These are phyloP conservation scores for Tetropium fuscum DNA, from an alignment of 2,888 invertebrate genomes.

Conservation along the genomic window DNA sequence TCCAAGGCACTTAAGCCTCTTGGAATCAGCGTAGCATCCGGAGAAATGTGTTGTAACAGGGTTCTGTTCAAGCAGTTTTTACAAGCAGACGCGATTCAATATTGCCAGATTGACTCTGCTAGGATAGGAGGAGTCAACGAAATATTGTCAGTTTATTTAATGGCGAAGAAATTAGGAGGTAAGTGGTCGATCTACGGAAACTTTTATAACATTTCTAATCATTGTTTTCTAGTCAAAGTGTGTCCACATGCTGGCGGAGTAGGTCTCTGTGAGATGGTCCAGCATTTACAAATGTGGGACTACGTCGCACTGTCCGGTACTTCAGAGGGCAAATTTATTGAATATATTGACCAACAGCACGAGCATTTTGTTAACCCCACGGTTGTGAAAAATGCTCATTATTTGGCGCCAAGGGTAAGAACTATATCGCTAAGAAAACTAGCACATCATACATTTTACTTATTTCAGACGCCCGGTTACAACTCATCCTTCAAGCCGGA, in stretches of 20 bases:
- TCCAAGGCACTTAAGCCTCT: constrained; percentile 78
- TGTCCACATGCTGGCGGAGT: constrained; percentile 97
- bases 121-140: constrained; percentile 91
- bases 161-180: constrained; percentile 90
- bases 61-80: constrained; percentile 94
- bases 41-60: constrained; percentile 92
- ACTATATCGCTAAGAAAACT: no score
- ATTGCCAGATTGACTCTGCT: constrained; percentile 91
- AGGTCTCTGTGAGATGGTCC: constrained; percentile 94
- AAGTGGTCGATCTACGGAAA: no score
- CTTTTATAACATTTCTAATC: not conserved
- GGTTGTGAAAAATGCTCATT: constrained; percentile 76
- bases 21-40: constrained; percentile 89
- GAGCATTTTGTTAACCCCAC: constrained; percentile 87
- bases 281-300: constrained; percentile 92
- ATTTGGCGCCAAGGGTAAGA: constrained; percentile 79
- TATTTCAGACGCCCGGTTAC: constrained; percentile 79
- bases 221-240: constrained; percentile 78
- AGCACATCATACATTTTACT: constrained; percentile 6
- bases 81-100: constrained; percentile 83
- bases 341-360: constrained; percentile 92
- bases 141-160: constrained; percentile 86
- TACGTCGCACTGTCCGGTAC: constrained; percentile 80
- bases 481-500: constrained; percentile 81
- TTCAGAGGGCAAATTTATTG: constrained; percentile 79